Evolutionary conservation across 2,113 vertebrate species (phyloP).

Genomic region (Periophthalmodon schlosseri): DNA sequence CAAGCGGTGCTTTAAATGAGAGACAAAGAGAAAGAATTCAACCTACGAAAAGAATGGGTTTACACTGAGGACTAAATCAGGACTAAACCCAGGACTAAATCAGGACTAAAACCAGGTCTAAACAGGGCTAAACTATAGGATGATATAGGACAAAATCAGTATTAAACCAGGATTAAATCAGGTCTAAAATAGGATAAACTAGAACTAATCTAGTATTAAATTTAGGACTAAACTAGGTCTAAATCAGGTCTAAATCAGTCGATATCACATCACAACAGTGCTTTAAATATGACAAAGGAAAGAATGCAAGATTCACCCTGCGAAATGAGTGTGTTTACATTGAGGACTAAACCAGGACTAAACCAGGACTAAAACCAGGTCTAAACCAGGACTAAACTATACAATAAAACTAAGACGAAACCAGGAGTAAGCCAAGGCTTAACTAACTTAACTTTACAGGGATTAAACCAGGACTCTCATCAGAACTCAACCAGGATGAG

Average conservation of each 20-base stretch:
- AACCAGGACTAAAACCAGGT: neutral
- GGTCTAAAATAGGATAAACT: neutral
- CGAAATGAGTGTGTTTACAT: constrained; percentile 2
- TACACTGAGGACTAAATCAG: neutral
- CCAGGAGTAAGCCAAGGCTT: neutral
- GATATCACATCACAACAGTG: neutral
- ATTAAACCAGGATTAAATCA: neutral
- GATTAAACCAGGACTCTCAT: neutral
- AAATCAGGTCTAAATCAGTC: neutral
- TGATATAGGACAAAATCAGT: neutral
- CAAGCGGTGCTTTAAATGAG: neutral
- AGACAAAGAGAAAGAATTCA: neutral
- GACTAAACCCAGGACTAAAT: neutral
- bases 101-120: neutral
- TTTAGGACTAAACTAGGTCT: neutral
- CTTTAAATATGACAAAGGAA: neutral
- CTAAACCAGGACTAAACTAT: neutral
- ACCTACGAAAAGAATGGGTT: neutral
- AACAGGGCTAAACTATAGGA: neutral
- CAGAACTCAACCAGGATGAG: no score
- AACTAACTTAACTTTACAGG: no score
- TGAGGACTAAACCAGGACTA: neutral
- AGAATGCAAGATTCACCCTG: neutral
- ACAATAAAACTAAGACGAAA: neutral
- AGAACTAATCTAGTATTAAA: neutral